Evolutionary conservation across 1,140 invertebrate species (phyloP).

Genomic region (Ephestia elutella): DNA sequence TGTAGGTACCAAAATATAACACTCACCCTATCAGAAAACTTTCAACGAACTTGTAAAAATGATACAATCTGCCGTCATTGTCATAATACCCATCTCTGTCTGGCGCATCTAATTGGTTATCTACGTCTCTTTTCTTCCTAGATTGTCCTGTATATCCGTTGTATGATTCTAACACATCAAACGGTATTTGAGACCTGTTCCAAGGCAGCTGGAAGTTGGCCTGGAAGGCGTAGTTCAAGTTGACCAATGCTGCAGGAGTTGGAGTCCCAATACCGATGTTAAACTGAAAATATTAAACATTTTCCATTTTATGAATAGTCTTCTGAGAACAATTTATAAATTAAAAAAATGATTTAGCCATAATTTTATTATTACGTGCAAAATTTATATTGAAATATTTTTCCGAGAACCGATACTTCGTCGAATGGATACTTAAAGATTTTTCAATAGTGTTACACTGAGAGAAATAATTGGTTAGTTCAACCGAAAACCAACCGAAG

Average conservation of each 20-base stretch:
- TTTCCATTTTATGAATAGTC: too few species aligned
- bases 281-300: conserved; percentile 42
- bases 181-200: conserved; percentile 58
- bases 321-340: too few species aligned
- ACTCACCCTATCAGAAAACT: conserved; percentile 47
- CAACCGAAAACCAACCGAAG: too few species aligned
- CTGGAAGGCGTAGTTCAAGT: conserved; percentile 63
- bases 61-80: conserved; percentile 46
- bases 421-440: too few species aligned
- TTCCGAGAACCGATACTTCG: too few species aligned
- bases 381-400: too few species aligned
- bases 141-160: conserved; percentile 46
- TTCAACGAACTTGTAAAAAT: conserved; percentile 61
- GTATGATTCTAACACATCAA: conserved; percentile 54
- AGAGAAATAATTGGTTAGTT: too few species aligned
- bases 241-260: conserved; percentile 39
- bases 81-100: conserved; percentile 30
- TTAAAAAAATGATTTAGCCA: too few species aligned
- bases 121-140: conserved; percentile 38
- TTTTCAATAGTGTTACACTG: too few species aligned
- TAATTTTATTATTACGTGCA: too few species aligned
- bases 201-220: conserved; percentile 66
- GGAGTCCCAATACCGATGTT: conserved; percentile 58
- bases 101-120: neutral
- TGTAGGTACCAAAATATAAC: neutral